Conservation (phyloP, 2,888 invertebrate genomes). For the Melitaea athalia region DNA sequence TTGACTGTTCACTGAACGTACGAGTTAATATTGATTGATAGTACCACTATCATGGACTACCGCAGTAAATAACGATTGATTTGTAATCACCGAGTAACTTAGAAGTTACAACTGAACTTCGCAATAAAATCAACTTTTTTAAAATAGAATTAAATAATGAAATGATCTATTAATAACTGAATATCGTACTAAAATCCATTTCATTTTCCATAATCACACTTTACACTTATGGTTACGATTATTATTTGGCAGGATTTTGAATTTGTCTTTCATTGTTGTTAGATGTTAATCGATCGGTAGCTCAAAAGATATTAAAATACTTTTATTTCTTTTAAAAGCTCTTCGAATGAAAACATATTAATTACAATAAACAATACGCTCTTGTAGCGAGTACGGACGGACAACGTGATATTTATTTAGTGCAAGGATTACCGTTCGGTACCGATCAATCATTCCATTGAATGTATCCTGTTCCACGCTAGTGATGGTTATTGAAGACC, state of each 20-base stretch:
- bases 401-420: slow-evolving; percentile 70
- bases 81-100: neutral
- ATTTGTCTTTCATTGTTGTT: too few relatives aligned
- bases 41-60: slow-evolving; percentile 39
- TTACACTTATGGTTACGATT: too few relatives aligned
- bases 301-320: neutral
- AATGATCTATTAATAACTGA: too few relatives aligned
- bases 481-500: slow-evolving; percentile 55
- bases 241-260: too few relatives aligned
- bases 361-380: slow-evolving; percentile 37
- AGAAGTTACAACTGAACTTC: neutral
- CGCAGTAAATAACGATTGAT: neutral
- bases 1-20: neutral
- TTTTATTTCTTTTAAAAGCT: neutral
- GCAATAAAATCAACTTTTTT: neutral
- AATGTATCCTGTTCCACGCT: slow-evolving; percentile 78
- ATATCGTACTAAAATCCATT: too few relatives aligned
- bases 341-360: slow-evolving; percentile 22
- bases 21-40: slow-evolving; percentile 78
- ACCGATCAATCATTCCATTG: slow-evolving; percentile 82
- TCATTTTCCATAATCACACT: too few relatives aligned
- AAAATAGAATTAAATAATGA: too few relatives aligned
- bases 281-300: too few relatives aligned
- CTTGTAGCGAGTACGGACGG: slow-evolving; percentile 40
- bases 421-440: slow-evolving; percentile 79